A percentile compares a stretch with the other conserved stretches of the same genome.
phyloP scores from a whole-genome alignment of 2,797 vertebrate genomes.

The Tamandua tetradactyla region DNA sequence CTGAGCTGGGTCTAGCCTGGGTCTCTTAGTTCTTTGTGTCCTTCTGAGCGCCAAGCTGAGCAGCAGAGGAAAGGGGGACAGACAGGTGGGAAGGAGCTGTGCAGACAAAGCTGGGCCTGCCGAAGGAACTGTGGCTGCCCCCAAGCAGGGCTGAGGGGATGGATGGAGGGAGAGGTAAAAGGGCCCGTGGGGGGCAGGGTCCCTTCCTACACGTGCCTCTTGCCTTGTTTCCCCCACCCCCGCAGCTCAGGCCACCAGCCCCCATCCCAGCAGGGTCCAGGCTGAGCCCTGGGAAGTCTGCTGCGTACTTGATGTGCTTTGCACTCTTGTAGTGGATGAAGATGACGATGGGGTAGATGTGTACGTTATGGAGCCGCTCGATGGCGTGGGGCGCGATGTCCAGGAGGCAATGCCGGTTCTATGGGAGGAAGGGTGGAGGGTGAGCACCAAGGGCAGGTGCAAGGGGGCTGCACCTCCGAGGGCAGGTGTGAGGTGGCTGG shows the following conservation, averaged over 20 bases:
- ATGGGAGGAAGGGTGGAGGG: not conserved
- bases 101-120: not conserved
- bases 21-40: not conserved
- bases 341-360: conserved; percentile 97
- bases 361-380: conserved; percentile 96
- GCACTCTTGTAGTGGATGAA: conserved; percentile 99
- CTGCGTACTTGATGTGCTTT: conserved; percentile 98
- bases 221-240: not conserved
- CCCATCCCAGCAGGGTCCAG: rapidly evolving
- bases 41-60: not conserved
- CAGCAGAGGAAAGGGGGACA: not conserved
- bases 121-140: rapidly evolving
- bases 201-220: rapidly evolving
- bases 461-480: no score
- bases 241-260: rapidly evolving
- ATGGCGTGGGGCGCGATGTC: conserved; percentile 97
- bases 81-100: rapidly evolving
- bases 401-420: conserved; percentile 98
- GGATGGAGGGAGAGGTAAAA: rapidly evolving
- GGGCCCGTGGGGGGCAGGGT: no score
- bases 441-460: not conserved
- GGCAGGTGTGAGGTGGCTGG: not conserved
- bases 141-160: rapidly evolving
- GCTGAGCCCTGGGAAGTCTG: not conserved
- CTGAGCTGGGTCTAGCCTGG: not conserved